phyloP scores from a whole-genome alignment of 1,140 invertebrate genomes.

The Acyrthosiphon pisum region DNA sequence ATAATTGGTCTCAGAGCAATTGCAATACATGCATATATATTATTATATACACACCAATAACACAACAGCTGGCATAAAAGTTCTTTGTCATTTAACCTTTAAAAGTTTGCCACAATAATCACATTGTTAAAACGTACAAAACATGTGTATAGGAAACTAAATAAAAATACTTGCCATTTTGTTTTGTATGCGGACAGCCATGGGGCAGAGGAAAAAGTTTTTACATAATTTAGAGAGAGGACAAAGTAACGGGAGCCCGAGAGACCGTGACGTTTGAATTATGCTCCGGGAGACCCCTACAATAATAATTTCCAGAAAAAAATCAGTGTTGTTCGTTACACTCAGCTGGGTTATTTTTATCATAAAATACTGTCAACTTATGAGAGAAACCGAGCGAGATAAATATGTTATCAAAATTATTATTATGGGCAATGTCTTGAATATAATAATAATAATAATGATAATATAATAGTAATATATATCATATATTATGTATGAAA shows the following conservation, averaged over 20 bases:
- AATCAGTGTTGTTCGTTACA: constrained; percentile 52
- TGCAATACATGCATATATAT: neutral
- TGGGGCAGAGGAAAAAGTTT: constrained; percentile 48
- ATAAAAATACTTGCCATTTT: constrained; percentile 50
- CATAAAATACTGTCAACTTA: constrained; percentile 56
- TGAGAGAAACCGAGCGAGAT: constrained; percentile 46
- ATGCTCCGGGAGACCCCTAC: constrained; percentile 46
- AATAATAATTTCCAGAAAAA: constrained; percentile 45
- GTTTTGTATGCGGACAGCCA: constrained; percentile 30
- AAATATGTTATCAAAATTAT: constrained; percentile 55
- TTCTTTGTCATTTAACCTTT: constrained; percentile 47
- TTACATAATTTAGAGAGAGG: constrained; percentile 56
- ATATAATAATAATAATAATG: constrained; percentile 11
- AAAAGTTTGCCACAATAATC: constrained; percentile 53
- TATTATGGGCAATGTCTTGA: constrained; percentile 27
- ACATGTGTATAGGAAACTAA: constrained; percentile 51
- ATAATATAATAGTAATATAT: neutral
- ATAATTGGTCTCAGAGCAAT: constrained; percentile 10
- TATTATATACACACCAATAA: neutral
- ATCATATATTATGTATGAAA: neutral
- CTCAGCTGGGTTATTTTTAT: constrained; percentile 55
- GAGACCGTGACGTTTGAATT: constrained; percentile 56
- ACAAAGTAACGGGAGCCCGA: constrained; percentile 50
- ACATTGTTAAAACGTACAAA: constrained; percentile 40
- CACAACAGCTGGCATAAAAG: constrained; percentile 3